phyloP scores from a whole-genome alignment of 2,888 invertebrate species.

The Clostera curtula region DNA sequence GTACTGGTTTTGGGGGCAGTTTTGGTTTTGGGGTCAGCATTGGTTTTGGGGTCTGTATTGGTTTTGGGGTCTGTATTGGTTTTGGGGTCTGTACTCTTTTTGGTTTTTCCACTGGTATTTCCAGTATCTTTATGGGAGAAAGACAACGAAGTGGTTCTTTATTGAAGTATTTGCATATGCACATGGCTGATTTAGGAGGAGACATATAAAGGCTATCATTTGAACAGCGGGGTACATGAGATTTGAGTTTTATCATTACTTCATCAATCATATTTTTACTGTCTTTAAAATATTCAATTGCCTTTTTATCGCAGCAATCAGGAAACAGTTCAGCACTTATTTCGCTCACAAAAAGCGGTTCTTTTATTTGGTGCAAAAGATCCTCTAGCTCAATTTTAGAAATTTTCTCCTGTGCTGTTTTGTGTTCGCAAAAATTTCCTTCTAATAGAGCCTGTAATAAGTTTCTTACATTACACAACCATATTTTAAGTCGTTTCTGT shows the following conservation, averaged over 20 bases:
- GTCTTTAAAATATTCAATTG: slow-evolving; percentile 15
- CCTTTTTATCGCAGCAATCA: slow-evolving; percentile 6
- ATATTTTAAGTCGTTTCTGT: slow-evolving; percentile 19
- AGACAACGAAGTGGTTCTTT: too few relatives aligned
- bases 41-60: too few relatives aligned
- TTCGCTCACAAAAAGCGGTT: slow-evolving; percentile 15
- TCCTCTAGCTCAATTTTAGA: slow-evolving; percentile 20
- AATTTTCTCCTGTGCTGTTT: slow-evolving; percentile 12
- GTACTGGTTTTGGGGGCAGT: too few relatives aligned
- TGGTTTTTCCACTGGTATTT: too few relatives aligned
- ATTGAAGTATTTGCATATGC: slow-evolving; percentile 26
- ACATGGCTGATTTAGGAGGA: slow-evolving; percentile 6
- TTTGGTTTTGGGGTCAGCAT: too few relatives aligned
- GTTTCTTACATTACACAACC: slow-evolving; percentile 28
- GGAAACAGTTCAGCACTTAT: slow-evolving; percentile 22
- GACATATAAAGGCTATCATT: slow-evolving; percentile 9
- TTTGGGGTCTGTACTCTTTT: too few relatives aligned
- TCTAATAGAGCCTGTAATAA: slow-evolving; percentile 25
- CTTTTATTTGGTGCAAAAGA: slow-evolving; percentile 23
- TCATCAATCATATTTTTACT: slow-evolving; percentile 24
- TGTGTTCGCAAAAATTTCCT: slow-evolving; percentile 20
- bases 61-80: too few relatives aligned
- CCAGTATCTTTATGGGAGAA: too few relatives aligned
- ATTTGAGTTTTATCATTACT: slow-evolving; percentile 18
- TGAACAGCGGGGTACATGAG: slow-evolving; percentile 3